Conservation (phyloP, 2,113 vertebrate species). For the Galeopterus variegatus region DNA sequence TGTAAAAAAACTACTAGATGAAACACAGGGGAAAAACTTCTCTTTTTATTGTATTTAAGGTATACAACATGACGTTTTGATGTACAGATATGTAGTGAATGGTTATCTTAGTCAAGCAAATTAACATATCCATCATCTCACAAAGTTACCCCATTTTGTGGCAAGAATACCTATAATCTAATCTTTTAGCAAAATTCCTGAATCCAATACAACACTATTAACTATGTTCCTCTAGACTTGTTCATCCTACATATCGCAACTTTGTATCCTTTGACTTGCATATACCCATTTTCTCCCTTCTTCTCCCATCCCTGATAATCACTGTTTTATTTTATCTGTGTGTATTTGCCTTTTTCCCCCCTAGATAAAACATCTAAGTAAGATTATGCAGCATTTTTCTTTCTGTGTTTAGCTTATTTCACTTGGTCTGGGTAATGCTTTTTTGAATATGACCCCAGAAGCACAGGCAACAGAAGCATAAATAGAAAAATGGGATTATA, state of each 20-base stretch:
- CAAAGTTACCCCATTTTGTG: not conserved
- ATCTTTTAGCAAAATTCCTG: not conserved
- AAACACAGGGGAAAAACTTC: not conserved
- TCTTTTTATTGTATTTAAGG: not conserved
- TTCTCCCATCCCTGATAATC: not conserved
- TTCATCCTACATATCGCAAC: not conserved
- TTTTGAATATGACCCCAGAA: not conserved
- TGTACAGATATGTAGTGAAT: not conserved
- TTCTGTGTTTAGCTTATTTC: not conserved
- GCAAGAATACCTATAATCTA: not conserved
- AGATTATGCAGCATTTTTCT: not conserved
- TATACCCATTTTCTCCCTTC: not conserved
- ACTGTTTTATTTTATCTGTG: not conserved
- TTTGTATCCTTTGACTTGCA: not conserved
- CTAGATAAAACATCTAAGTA: not conserved
- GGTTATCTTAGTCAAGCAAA: not conserved
- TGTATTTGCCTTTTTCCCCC: not conserved
- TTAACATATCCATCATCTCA: not conserved
- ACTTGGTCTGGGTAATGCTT: not conserved
- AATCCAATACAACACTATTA: not conserved
- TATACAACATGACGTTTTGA: not conserved
- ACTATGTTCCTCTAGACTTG: not conserved
- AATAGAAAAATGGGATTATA: not conserved
- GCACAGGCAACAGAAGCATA: not conserved
- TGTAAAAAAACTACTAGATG: not conserved